phyloP scores from a whole-genome alignment of 2,888 invertebrate genomes.

The Trissolcus brochymenae region DNA sequence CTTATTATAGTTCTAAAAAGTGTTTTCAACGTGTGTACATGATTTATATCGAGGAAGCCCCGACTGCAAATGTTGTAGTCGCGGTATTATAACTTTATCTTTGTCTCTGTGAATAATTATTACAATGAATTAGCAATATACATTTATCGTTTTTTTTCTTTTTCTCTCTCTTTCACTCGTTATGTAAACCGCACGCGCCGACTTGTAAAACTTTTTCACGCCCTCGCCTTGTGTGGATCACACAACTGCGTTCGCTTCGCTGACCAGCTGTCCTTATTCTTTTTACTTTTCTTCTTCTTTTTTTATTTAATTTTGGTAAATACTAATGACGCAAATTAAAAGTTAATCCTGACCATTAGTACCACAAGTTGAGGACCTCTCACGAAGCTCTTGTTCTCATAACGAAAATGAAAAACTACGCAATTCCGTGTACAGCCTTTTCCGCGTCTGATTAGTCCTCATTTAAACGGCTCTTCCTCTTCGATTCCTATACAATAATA shows the following conservation, averaged over 20 bases:
- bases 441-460: conserved; percentile 7
- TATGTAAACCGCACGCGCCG: conserved; percentile 25
- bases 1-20: conserved; percentile 58
- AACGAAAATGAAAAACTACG: neutral
- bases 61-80: conserved; percentile 58
- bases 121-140: conserved; percentile 60
- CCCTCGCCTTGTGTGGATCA: conserved; percentile 2
- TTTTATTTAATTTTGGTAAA: neutral
- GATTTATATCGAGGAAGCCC: conserved; percentile 61
- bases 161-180: conserved; percentile 7
- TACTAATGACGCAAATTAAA: neutral
- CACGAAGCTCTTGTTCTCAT: no score
- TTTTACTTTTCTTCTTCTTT: neutral
- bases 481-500: conserved; percentile 55
- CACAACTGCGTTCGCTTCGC: neutral
- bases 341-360: neutral
- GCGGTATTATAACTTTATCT: conserved; percentile 58
- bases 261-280: neutral
- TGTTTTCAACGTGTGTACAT: conserved; percentile 58
- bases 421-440: conserved; percentile 8
- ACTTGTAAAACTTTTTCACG: conserved; percentile 2
- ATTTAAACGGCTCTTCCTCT: neutral
- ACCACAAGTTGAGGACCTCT: conserved; percentile 1
- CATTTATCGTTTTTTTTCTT: conserved; percentile 42
- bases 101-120: conserved; percentile 58